Base-by-base conservation (phyloP, 2,888 invertebrate species). In the Hedychridium roseum region DNA sequence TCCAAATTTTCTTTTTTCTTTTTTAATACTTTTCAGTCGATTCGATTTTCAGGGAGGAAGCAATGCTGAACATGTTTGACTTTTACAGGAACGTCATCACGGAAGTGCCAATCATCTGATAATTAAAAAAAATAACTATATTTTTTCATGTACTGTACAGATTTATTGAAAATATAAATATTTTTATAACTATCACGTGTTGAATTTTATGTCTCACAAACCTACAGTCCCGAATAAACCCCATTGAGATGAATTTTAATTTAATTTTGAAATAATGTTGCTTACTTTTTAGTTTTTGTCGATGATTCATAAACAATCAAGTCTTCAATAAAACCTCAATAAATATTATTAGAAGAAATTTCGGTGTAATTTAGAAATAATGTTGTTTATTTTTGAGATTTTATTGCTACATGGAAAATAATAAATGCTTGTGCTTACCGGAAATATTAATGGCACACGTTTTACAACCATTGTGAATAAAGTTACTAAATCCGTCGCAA, bases 401-500 rank as follows among this genome's bases (percentile, higher is more conserved):
- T n/a, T n/a, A n/a, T n/a, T n/a, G n/a, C n/a, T n/a, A n/a, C n/a
- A n/a, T n/a, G n/a, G n/a, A n/a, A n/a, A n/a, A n/a, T n/a, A n/a
- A n/a, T n/a, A n/a, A n/a, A n/a, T n/a, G n/a, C n/a, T n/a, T n/a
- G n/a, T n/a, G n/a, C 70, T 71, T 79, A 89, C 88, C 77, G 86
- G 85, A 73, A 94, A 94, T 35, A 92, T 81, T 36, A 82, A 81
- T 0, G 92, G 91, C 1, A 86, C 86, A 70, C 89, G 86, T 53
- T 87, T 85, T 17, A 88, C 81, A 27, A 94, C 85, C 42, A 89
- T 82, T 23, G 84, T 83, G 66, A 92, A 89, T 42, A 93, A 84
- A 36, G 87, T 87, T n/a, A 88, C 87, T 43, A 97, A 82, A 68
- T 92, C 89, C 40, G 86, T 85, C 2, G 92, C 91, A 73, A 90